These are phyloP conservation scores for Ethmia dodecea DNA, from an alignment of 2,888 invertebrate genomes.

Conservation along the genomic window DNA sequence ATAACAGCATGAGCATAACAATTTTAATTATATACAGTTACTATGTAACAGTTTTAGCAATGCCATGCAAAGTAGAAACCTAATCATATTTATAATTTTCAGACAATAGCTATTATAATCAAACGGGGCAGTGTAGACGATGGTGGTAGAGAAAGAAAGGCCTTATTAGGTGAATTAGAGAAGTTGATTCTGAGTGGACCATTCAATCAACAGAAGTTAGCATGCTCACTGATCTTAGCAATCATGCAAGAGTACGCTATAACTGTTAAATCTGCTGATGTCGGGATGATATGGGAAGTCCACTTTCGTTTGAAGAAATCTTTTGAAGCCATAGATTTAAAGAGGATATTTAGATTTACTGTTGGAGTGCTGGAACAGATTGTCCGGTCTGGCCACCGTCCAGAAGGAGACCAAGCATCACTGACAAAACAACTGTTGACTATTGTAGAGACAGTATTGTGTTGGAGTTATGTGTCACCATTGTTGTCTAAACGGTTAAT, in stretches of 20 bases:
- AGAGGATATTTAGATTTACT: conserved; percentile 83
- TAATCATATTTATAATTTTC: no score
- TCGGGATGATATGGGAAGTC: conserved; percentile 92
- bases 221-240: conserved; percentile 89
- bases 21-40: no score
- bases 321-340: conserved; percentile 89
- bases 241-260: conserved; percentile 93
- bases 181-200: conserved; percentile 88
- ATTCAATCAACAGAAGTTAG: conserved; percentile 86
- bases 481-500: conserved; percentile 82
- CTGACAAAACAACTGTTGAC: conserved; percentile 84
- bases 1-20: no score
- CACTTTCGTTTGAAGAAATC: conserved; percentile 90
- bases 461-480: conserved; percentile 88
- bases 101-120: conserved; percentile 91
- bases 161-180: conserved; percentile 85
- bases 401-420: conserved; percentile 69
- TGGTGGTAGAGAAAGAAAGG: conserved; percentile 81
- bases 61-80: no score
- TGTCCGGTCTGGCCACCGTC: conserved; percentile 60
- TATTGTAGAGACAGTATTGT: conserved; percentile 87
- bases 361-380: conserved; percentile 65
- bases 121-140: conserved; percentile 90
- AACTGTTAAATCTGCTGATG: conserved; percentile 90
- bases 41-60: no score